Conservation (phyloP, 2,888 invertebrate genomes). For the Caenorhabditis sp. region DNA sequence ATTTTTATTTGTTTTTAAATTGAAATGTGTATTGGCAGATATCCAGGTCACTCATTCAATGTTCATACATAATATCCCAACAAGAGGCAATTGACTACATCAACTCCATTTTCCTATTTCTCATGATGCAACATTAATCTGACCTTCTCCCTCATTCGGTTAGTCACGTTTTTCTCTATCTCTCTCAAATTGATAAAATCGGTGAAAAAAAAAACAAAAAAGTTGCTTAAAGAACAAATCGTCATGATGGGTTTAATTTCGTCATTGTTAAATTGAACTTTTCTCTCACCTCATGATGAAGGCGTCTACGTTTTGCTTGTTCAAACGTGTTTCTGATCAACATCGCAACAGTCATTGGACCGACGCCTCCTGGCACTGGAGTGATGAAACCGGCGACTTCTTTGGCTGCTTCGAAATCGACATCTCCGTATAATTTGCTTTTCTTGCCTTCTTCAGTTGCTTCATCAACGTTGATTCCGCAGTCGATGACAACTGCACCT, state of each 20-base stretch:
- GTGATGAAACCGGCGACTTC: constrained; percentile 74
- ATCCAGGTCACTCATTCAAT: no score
- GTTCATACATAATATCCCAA: neutral
- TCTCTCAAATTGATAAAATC: neutral
- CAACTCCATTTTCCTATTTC: neutral
- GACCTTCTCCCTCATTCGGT: neutral
- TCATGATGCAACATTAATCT: neutral
- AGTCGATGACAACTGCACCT: constrained; percentile 96
- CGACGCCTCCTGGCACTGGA: constrained; percentile 82
- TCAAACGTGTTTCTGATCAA: constrained; percentile 84
- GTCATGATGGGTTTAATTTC: neutral
- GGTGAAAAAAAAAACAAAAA: neutral
- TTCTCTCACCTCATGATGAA: constrained; percentile 25
- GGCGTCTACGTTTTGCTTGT: constrained; percentile 77
- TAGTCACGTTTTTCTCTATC: neutral
- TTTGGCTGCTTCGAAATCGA: constrained; percentile 81
- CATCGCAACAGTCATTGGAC: constrained; percentile 97
- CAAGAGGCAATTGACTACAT: neutral
- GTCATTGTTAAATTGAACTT: neutral
- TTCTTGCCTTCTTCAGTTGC: constrained; percentile 52
- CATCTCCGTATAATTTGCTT: constrained; percentile 83
- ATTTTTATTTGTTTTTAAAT: no score
- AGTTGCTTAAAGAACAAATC: neutral
- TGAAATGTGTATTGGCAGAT: no score
- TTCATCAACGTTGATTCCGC: constrained; percentile 84